A percentile compares a stretch with the other conserved stretches of the same genome.
Conservation (phyloP, 2,888 invertebrate genomes). For the Pristionchus arcanus region DNA sequence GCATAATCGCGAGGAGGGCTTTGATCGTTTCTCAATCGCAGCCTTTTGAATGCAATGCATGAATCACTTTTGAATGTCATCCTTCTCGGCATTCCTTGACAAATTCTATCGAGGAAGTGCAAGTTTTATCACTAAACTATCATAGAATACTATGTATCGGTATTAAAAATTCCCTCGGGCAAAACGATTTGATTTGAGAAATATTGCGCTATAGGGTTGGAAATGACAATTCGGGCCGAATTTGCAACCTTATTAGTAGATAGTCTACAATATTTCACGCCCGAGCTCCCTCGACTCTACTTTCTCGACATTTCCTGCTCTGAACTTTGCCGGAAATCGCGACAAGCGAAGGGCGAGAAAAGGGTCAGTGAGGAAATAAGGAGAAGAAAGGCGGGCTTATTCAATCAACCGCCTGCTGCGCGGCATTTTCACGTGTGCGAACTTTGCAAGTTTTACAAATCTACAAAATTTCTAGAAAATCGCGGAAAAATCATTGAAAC, state of each 20-base stretch:
- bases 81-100: not conserved
- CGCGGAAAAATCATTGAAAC: not conserved
- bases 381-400: slow-evolving; percentile 14
- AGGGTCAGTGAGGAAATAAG: slow-evolving; percentile 19
- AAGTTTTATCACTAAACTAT: no score
- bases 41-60: not conserved
- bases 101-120: not conserved
- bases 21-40: not conserved
- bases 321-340: slow-evolving; percentile 28
- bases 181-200: no score
- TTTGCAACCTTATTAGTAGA: no score
- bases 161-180: no score
- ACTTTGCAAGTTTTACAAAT: no score
- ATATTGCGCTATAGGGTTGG: no score
- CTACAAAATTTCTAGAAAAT: not conserved
- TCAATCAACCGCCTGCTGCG: not conserved
- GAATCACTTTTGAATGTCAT: not conserved
- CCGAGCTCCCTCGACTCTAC: not conserved
- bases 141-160: no score
- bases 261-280: not conserved
- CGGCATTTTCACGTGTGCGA: not conserved
- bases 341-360: not conserved
- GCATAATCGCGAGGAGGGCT: not conserved
- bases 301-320: not conserved
- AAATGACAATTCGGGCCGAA: no score